phyloP scores from a whole-genome alignment of 2,797 vertebrate species.

The Falco rusticolus region DNA sequence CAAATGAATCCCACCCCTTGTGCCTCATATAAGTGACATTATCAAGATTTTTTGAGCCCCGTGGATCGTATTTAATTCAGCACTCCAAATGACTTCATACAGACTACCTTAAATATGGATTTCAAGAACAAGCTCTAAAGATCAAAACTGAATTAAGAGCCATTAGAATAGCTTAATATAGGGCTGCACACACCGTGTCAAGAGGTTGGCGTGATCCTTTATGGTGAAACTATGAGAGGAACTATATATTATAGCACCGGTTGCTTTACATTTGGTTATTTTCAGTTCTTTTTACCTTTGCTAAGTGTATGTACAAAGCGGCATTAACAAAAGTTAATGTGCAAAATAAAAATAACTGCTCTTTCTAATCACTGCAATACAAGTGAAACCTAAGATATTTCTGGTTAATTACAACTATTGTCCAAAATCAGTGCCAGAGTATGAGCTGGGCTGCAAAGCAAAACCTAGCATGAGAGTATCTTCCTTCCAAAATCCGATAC shows the following conservation, averaged over 20 bases:
- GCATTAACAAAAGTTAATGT: not conserved
- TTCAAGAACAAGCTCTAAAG: conserved; percentile 5
- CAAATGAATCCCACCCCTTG: not conserved
- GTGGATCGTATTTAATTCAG: not conserved
- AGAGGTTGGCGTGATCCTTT: not conserved
- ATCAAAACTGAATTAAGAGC: not conserved
- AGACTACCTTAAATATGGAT: not conserved
- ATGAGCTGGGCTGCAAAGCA: not conserved
- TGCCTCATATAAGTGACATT: not conserved
- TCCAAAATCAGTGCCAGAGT: not conserved
- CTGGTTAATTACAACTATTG: not conserved
- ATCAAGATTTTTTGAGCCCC: not conserved
- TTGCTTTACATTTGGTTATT: not conserved
- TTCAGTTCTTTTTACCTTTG: not conserved
- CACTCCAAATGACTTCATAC: not conserved
- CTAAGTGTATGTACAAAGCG: not conserved
- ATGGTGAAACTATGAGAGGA: not conserved
- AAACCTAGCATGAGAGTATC: not conserved
- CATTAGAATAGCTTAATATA: not conserved
- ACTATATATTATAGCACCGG: not conserved
- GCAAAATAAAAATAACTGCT: not conserved
- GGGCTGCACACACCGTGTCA: not conserved
- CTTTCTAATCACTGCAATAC: conserved; percentile 1
- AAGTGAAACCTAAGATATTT: not conserved
- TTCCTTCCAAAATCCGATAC: not conserved